Evolutionary conservation across 1,140 invertebrate genomes (phyloP), one percentile per base, ranked within the genome.

Genomic region (Drosophila ambigua): DNA sequence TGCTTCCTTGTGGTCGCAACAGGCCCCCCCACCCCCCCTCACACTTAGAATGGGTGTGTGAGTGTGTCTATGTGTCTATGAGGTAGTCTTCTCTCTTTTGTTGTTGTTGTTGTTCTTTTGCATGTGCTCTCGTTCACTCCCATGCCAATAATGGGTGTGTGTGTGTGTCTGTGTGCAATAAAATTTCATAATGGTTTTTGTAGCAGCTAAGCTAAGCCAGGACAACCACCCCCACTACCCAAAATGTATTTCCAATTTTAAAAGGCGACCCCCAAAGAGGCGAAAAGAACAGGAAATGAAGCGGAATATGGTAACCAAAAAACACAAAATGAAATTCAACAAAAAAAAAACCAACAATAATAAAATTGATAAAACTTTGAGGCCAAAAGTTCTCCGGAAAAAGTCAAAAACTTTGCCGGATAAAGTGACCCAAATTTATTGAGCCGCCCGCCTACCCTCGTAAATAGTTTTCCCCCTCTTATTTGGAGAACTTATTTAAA

Each of bases 151-250:
- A 49, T 20, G 64, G 11, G 11, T 45, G 61, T 20, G 31, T 15
- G 61, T 52, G 64, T 65, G 48, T 64, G 48, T 54, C 28, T 39
- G 31, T 53, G 51, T 53, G 64, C 52, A 69, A 71, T 71, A 69
- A 69, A 71, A 71, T 58, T 66, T 39, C 35, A 71, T 69, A 69
- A 71, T 71, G 67, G 67, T 58, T 69, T 64, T 71, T 69, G 67
- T 71, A 69, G 43, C 20, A 49, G 24, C 44, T 45, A 49, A 28
- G 26, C 6, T 28, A 28, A 39, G 35, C 11, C 35, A 39, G 35
- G 11, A 46, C 39, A 15, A n/a, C 43, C 50, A 4, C 28, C 8
- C 50, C n/a, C 9, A 5, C 16, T 9, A 28, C 11, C 44, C 20
- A 46, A 62, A 31, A 53, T 41, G 43, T 44, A 69, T 35, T 67